Evolutionary conservation across 64 coral and sea anemone species (phyloP), one percentile per base, ranked within the genome.

Genomic region (Montipora capricornis): DNA sequence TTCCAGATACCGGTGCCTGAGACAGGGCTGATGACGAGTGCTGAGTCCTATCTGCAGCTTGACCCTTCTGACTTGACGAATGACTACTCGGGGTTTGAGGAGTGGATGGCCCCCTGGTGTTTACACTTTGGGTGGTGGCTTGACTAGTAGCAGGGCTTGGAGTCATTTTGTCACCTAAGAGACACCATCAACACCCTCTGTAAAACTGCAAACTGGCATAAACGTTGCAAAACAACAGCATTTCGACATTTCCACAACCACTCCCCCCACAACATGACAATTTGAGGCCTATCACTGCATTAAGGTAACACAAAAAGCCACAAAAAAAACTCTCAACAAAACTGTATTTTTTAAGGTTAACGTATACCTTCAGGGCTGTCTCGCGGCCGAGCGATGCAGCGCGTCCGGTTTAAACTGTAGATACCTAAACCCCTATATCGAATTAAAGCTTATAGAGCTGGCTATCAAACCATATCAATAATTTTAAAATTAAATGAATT

Each of bases 111-210:
- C 82, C 82, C 66, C 82, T 44, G 14, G 17, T 68, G 29, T 73
- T 86, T 8, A 15, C 47, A 68, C 19, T 86, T 50, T 86, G 82
- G 16, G 82, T 86, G 4, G 62, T 50, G 64, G 66, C 66, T 71
- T 86, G 82, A 50, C 82, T 86, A 8, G 82, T 86, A 24, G 47
- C 82, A 71, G 82, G 82, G 47, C 82, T 86, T 0, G 82, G 82
- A 20, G 82, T 86, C 82, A 86, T 86, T 19, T 86, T 86, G 20
- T 86, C 82, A 73, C 16, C 82, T 86, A 44, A 70, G 19, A 49
- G 17, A 86, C 1, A n/a, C 6, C 5, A 62, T 2, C 52, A 64
- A 64, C 61, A 64, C 9, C 61, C 9, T 16, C 9, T 57, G 53
- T 8, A 8, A 57, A 37, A 57, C 53, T 57, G 61, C 14, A 64